These are phyloP conservation scores for Ceratina japonica DNA, from an alignment of 1,140 invertebrate genomes.

Conservation along the genomic window DNA sequence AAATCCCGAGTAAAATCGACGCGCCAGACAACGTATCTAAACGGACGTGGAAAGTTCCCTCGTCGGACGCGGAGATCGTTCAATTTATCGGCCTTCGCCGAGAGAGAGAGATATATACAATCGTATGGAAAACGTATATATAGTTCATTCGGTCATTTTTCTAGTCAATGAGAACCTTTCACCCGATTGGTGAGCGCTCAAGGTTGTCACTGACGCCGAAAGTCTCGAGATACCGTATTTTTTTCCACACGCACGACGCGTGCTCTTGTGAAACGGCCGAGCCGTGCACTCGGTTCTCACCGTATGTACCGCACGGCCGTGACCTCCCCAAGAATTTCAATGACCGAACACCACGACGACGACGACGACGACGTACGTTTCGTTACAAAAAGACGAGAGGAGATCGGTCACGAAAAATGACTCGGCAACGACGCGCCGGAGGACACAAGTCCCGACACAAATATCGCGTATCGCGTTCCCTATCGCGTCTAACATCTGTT, in stretches of 20 bases:
- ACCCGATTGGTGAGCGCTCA: constrained; percentile 51
- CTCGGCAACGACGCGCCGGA: too few relatives aligned
- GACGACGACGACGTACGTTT: too few relatives aligned
- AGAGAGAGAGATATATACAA: background rate
- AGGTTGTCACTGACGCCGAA: constrained; percentile 53
- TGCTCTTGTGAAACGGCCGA: constrained; percentile 56
- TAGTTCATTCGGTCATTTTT: constrained; percentile 32
- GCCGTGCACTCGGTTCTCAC: constrained; percentile 6
- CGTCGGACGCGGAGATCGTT: too few relatives aligned
- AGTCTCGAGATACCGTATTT: constrained; percentile 52
- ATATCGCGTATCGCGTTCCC: background rate
- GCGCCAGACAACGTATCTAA: background rate
- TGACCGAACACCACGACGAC: too few relatives aligned
- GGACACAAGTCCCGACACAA: too few relatives aligned
- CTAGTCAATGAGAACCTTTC: constrained; percentile 48
- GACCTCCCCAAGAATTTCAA: constrained; percentile 32
- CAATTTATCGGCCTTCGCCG: background rate
- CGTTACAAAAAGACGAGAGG: too few relatives aligned
- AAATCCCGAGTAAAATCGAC: background rate
- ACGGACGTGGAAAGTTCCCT: background rate
- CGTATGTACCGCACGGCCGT: constrained; percentile 26
- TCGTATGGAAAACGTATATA: background rate
- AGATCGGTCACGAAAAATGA: too few relatives aligned
- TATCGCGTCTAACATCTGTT: background rate
- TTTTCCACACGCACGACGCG: constrained; percentile 46